A percentile compares a stretch with the other conserved stretches of the same genome.
Conservation (phyloP, 2,797 vertebrate genomes). For the Acanthornis magna region DNA sequence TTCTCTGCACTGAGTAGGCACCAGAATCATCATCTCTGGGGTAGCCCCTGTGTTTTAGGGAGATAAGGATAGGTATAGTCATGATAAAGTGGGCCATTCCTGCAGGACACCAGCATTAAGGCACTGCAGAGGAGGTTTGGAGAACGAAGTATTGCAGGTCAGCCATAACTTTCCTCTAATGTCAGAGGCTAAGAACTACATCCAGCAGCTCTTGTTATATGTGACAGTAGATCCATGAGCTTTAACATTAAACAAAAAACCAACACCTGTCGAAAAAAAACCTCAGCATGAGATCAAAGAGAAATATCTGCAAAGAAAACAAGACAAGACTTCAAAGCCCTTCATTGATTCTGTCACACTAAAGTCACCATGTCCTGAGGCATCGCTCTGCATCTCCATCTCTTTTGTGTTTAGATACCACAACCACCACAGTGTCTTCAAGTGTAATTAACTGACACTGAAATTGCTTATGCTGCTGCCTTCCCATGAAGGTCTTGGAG, state of each 20-base stretch:
- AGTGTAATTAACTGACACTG: not conserved
- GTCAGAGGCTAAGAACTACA: not conserved
- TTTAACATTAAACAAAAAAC: not conserved
- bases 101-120: not conserved
- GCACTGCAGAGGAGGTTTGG: not conserved
- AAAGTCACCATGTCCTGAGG: not conserved
- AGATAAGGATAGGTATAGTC: not conserved
- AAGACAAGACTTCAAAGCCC: not conserved
- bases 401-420: not conserved
- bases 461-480: not conserved
- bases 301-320: constrained; percentile 40
- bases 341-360: not conserved
- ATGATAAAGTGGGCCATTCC: not conserved
- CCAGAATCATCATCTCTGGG: not conserved
- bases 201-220: not conserved
- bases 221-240: not conserved
- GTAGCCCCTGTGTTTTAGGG: not conserved
- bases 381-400: not conserved
- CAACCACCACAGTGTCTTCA: not conserved
- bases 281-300: constrained; percentile 66
- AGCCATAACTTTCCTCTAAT: not conserved
- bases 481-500: not conserved
- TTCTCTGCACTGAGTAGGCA: not conserved
- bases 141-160: not conserved
- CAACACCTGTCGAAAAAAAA: constrained; percentile 68